Evolutionary conservation across 1,140 invertebrate species (phyloP), one percentile per base, ranked within the genome.

Genomic region (Drosophila quadrilineata): DNA sequence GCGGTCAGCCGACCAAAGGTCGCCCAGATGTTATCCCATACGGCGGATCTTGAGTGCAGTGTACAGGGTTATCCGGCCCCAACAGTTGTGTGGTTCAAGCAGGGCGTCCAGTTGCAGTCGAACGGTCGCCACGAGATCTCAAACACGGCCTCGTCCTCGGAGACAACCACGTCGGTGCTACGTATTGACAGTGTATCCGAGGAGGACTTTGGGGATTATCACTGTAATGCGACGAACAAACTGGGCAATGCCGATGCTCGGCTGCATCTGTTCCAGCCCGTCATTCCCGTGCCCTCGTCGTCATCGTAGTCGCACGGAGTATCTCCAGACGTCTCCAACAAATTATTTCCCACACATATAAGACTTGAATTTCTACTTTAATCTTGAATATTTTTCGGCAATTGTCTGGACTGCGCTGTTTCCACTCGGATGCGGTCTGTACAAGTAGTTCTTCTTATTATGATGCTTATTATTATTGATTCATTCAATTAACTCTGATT

Each of bases 21-120:
- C 12, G 94, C 79, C 1, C 95, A 96, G 90, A 95, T 95, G 33
- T 70, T 96, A 1, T 94, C 94, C 38, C 96, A 95, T 73, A 93
- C 95, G 59, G 95, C 94, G 91, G 95, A 96, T 87, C 80, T 97
- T 28, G 94, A 95, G 72, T 97, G 95, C 87, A 94, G 94, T 54
- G 93, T 96, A 0, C 94, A 96, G 82, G 95, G 95, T 0, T 96
- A 95, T 88, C 95, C 95, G 21, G 93, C 94, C 9, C 95, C 95
- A 2, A 93, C 93, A 0, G 94, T 96, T 2, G 90, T 92, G 2
- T 97, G 95, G 95, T 73, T 93, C 6, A 95, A 95, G 67, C 94
- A 95, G 71, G 93, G 92, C 12, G 84, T 92, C 12, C 90, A 92
- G 46, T 70, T 96, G 5, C 92, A 93, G 0, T 95, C 95, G 41